phyloP scores from a whole-genome alignment of 2,888 invertebrate species.

The Apomyelois bistriatella region DNA sequence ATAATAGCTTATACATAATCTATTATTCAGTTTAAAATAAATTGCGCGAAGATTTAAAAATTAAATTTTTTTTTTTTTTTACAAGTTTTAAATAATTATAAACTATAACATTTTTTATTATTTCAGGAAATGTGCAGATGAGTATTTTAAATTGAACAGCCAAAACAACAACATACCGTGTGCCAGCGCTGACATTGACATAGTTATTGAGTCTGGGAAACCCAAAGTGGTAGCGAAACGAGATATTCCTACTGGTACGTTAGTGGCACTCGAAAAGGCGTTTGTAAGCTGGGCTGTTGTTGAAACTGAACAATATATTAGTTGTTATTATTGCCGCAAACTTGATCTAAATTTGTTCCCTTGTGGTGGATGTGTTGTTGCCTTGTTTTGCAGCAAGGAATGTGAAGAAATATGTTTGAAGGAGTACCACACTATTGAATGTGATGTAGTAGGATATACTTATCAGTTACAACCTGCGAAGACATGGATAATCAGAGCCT shows the following conservation, averaged over 20 bases:
- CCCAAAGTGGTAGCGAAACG: slow-evolving; percentile 3
- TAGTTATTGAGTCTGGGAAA: neutral
- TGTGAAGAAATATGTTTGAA: neutral
- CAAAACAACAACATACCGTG: neutral
- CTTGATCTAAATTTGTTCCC: neutral
- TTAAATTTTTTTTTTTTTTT: too few species aligned
- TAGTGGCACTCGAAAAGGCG: neutral
- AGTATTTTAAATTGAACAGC: neutral
- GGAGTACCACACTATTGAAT: neutral
- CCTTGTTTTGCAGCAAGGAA: neutral
- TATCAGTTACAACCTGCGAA: neutral
- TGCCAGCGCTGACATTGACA: slow-evolving; percentile 5
- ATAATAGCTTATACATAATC: too few species aligned
- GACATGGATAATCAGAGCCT: neutral
- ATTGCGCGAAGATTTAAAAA: too few species aligned
- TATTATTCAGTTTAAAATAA: too few species aligned
- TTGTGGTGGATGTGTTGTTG: neutral
- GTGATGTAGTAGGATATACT: neutral
- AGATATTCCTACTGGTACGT: neutral
- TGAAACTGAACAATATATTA: neutral
- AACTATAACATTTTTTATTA: too few species aligned
- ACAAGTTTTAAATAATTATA: too few species aligned
- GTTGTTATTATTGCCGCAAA: neutral
- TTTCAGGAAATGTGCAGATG: neutral
- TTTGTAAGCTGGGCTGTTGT: neutral